Percentiles rank a stretch among this genome's conserved stretches.
Conservation (phyloP, 2,888 invertebrate species). For the Chirona hameri region DNA sequence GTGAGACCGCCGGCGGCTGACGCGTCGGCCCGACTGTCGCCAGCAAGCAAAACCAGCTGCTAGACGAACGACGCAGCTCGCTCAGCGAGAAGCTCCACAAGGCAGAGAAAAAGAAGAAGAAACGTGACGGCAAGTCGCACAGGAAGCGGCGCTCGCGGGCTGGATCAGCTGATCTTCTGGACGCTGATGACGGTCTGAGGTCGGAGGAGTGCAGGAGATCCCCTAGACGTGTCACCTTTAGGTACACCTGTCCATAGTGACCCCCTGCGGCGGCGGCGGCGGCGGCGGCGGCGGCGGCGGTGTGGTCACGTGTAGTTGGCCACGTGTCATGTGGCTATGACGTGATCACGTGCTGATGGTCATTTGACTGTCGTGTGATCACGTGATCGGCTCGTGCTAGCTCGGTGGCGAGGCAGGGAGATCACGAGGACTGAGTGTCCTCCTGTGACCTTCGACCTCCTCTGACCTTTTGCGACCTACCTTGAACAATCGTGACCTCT, state of each 20-base stretch:
- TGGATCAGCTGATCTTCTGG: not conserved
- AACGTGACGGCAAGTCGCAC: not conserved
- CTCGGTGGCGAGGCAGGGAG: too few relatives aligned
- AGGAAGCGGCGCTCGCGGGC: not conserved
- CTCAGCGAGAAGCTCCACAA: slow-evolving; percentile 3
- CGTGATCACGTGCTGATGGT: too few relatives aligned
- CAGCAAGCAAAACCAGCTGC: slow-evolving; percentile 4
- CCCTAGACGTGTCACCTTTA: slow-evolving; percentile 1
- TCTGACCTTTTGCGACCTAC: too few relatives aligned
- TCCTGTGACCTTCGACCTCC: too few relatives aligned
- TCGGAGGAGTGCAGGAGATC: not conserved
- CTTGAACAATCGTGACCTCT: too few relatives aligned
- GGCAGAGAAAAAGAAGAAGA: not conserved
- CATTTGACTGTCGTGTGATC: too few relatives aligned
- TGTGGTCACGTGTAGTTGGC: too few relatives aligned
- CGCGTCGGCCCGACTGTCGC: not conserved
- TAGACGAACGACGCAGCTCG: not conserved
- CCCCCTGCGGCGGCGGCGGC: not conserved
- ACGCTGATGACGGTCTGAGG: not conserved
- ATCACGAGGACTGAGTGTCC: too few relatives aligned
- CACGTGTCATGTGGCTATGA: too few relatives aligned
- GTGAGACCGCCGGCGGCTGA: not conserved
- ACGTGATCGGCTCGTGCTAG: too few relatives aligned
- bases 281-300: too few relatives aligned
- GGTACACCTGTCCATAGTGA: not conserved